Evolutionary conservation across 2,113 vertebrate species (phyloP).

Genomic region (Leptobrachium leishanense): DNA sequence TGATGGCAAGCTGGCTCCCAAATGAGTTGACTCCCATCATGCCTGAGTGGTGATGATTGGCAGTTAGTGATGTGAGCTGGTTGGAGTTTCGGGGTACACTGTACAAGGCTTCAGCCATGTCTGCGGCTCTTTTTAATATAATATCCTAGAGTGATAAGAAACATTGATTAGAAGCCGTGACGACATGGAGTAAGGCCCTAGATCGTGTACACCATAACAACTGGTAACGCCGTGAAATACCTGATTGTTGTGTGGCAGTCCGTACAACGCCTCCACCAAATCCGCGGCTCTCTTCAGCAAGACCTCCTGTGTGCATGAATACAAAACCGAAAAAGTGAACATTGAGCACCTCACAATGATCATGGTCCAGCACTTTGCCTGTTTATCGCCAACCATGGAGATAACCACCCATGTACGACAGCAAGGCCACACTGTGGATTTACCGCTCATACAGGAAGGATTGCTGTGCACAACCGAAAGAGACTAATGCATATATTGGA

Average conservation of each 20-base stretch:
- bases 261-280: constrained; percentile 88
- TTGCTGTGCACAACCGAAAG: too few relatives aligned
- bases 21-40: constrained; percentile 92
- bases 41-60: constrained; percentile 74
- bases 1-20: constrained; percentile 84
- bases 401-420: too few relatives aligned
- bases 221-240: constrained; percentile 56
- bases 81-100: constrained; percentile 87
- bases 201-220: too few relatives aligned
- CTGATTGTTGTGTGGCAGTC: constrained; percentile 89
- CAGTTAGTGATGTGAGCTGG: constrained; percentile 81
- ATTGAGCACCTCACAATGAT: too few relatives aligned
- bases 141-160: constrained; percentile 73
- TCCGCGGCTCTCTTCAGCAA: constrained; percentile 90
- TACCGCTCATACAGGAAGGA: too few relatives aligned
- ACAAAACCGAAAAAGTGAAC: neutral
- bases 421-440: too few relatives aligned
- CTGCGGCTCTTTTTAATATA: constrained; percentile 91
- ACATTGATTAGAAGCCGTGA: neutral
- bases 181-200: too few relatives aligned
- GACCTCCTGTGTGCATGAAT: constrained; percentile 69
- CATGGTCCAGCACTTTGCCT: too few relatives aligned
- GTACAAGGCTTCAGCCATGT: constrained; percentile 94
- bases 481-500: too few relatives aligned
- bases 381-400: too few relatives aligned